Percentiles rank a stretch among this genome's conserved stretches.
Conservation (phyloP, 1,140 invertebrate genomes). For the Pentalonia nigronervosa region DNA sequence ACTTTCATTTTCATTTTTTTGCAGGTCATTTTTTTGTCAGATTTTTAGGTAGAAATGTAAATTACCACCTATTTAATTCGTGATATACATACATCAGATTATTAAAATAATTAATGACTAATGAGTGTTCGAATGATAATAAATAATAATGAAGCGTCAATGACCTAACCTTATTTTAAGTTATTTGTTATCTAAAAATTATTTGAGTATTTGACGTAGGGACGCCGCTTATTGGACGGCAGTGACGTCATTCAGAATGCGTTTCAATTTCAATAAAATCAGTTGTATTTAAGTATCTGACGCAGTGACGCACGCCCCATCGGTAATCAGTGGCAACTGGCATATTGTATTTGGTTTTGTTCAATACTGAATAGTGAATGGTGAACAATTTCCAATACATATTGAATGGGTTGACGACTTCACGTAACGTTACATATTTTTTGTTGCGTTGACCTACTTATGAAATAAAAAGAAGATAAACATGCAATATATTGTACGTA, state of each 20-base stretch:
- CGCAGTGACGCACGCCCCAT: not conserved
- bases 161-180: not conserved
- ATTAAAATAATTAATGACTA: too few species aligned
- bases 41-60: too few species aligned
- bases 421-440: not conserved
- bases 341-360: not conserved
- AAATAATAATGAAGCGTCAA: not conserved
- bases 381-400: not conserved
- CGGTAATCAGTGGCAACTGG: not conserved
- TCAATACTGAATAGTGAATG: not conserved
- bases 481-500: not conserved
- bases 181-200: not conserved
- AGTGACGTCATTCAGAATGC: not conserved
- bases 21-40: too few species aligned
- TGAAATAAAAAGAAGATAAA: not conserved
- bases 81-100: too few species aligned
- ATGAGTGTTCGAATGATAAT: too few species aligned
- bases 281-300: not conserved
- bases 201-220: not conserved
- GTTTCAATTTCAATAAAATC: not conserved
- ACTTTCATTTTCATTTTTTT: too few species aligned
- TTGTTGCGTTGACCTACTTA: not conserved
- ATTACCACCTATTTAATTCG: too few species aligned
- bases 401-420: not conserved
- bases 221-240: not conserved